These are phyloP conservation scores for Clupea harengus DNA, from an alignment of 2,113 vertebrate genomes.

Conservation along the genomic window DNA sequence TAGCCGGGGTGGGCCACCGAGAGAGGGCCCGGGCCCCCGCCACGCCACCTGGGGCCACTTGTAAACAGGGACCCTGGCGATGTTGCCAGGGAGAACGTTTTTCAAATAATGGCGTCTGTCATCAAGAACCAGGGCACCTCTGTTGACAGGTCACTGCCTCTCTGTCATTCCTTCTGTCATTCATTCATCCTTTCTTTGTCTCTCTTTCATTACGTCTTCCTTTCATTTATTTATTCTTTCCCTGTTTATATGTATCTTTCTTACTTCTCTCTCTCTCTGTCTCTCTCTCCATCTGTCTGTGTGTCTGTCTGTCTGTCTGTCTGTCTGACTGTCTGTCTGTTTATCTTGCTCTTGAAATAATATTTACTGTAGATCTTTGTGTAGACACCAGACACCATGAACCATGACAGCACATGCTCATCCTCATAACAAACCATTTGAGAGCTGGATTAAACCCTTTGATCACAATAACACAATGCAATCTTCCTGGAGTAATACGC, in stretches of 20 bases:
- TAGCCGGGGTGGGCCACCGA: constrained; percentile 40
- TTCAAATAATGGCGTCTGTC: background rate
- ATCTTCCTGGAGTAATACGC: background rate
- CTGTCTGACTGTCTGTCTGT: background rate
- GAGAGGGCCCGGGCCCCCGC: background rate
- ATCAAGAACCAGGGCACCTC: background rate
- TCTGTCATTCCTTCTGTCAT: background rate
- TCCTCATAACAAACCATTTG: background rate
- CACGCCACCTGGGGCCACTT: constrained; percentile 24
- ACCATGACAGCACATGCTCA: background rate
- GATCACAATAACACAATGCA: background rate
- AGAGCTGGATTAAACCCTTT: background rate
- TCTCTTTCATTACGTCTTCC: background rate
- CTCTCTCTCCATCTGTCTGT: background rate
- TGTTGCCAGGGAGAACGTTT: background rate
- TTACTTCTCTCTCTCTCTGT: background rate
- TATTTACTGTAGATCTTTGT: background rate
- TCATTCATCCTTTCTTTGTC: background rate
- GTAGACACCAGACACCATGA: background rate
- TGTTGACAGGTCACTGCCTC: background rate
- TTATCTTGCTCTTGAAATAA: background rate
- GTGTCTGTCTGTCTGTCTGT: background rate
- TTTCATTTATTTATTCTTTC: background rate
- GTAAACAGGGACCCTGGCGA: constrained; percentile 30
- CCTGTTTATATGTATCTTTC: background rate